A percentile compares a stretch with the other conserved stretches of the same genome.
phyloP scores from a whole-genome alignment of 2,113 vertebrate species.

The Corapipo altera region DNA sequence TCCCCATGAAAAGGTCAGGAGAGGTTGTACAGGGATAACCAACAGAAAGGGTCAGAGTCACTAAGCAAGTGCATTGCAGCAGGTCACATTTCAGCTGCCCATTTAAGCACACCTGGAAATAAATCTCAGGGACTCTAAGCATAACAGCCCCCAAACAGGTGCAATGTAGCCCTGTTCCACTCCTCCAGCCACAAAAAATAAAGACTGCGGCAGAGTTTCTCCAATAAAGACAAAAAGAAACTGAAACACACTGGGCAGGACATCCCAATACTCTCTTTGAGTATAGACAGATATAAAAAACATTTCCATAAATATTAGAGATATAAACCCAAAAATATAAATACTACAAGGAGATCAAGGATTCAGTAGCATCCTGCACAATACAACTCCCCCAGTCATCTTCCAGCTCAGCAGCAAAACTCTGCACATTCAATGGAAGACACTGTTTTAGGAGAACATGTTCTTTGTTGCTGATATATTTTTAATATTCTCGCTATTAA shows the following conservation, averaged over 20 bases:
- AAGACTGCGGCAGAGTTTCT: not conserved
- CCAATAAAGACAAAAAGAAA: not conserved
- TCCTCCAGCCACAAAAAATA: not conserved
- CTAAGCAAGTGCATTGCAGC: rapidly evolving
- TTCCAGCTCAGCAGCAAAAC: not conserved
- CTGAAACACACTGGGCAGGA: not conserved
- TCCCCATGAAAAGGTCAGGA: not conserved
- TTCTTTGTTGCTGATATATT: not conserved
- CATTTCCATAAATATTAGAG: not conserved
- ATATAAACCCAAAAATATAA: not conserved
- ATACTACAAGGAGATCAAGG: not conserved
- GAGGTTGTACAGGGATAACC: not conserved
- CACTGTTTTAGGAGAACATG: not conserved
- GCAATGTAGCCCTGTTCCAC: rapidly evolving
- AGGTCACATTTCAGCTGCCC: not conserved
- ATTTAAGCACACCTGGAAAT: not conserved
- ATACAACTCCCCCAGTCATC: not conserved
- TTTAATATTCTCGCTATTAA: not conserved
- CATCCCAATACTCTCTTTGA: not conserved
- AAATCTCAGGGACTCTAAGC: not conserved
- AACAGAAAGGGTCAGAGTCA: not conserved
- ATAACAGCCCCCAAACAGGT: not conserved
- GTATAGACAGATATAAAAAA: not conserved
- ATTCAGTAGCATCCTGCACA: not conserved
- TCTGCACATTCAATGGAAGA: not conserved